Base-by-base conservation (phyloP, 2,797 vertebrate species). In the Syngnathus rostellatus region DNA sequence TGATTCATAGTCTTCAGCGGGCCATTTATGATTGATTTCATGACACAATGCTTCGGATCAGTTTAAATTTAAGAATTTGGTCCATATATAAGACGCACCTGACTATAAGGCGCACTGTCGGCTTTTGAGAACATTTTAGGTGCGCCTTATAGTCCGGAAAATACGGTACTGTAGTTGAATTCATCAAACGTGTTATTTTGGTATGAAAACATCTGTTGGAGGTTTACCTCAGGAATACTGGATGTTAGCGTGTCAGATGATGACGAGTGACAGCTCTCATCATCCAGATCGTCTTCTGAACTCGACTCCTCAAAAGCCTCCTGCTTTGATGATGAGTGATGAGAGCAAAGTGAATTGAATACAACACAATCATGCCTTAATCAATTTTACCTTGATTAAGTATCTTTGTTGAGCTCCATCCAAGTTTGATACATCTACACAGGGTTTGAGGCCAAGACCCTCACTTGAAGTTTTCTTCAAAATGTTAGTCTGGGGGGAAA, bases 231-330 rank as follows among this genome's bases (percentile, higher is more conserved):
- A 50, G 88, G 78, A 70, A 83, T 61, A 83, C 91, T 91, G 83
- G 89, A 77, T 65, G 91, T 86, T 55, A 95, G 81, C 39, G 94
- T 97, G 81, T 90, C 93, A 74, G 94, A 95, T 79, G 94, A 95
- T 0, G 92, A 94, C 58, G 93, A 94, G 71, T 84, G 60, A 72
- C 73, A 74, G 74, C 82, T 75, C 61, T 76, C 71, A 12, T 81
- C 83, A 37, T 82, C 83, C 64, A 85, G 83, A 68, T 86, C 86
- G 65, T 88, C 87, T 72, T 88, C 85, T 78, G 74, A 81, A 55
- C 64, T 69, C 75, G 66, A 73, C 67, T 62, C 54, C 64, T 83
- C 87, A 78, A 69, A 70, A 71, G 76, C 58, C 45, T 80, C 86
- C 89, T 90, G 87, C 66, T 87, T 80, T n/a, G n/a, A n/a, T n/a